Percentiles rank a stretch among this genome's conserved stretches.
Evolutionary conservation across 1,140 invertebrate species (phyloP).

Genomic region (Diorhabda carinulata): DNA sequence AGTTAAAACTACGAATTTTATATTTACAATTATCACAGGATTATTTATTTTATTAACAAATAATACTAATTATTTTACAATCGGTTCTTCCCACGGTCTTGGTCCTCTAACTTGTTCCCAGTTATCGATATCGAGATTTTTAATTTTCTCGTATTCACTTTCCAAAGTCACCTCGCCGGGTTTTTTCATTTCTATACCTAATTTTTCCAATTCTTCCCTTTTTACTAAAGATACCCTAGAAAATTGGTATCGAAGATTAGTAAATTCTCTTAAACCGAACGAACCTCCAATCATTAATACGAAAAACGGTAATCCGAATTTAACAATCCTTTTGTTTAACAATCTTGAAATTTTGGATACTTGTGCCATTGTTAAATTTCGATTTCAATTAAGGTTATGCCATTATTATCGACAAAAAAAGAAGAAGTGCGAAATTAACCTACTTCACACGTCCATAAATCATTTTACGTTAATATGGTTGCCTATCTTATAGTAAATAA

Average conservation of each 20-base stretch:
- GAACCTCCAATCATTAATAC: slow-evolving; percentile 64
- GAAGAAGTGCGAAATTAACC: no score
- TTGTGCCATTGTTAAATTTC: neutral
- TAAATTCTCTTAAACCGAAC: slow-evolving; percentile 66
- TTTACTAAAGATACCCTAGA: slow-evolving; percentile 56
- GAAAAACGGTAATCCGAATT: slow-evolving; percentile 64
- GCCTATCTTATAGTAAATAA: no score
- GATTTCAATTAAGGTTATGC: no score
- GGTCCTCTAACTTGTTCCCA: slow-evolving; percentile 78
- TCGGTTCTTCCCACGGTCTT: slow-evolving; percentile 70
- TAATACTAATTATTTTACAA: neutral
- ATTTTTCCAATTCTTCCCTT: slow-evolving; percentile 59
- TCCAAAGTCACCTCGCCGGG: slow-evolving; percentile 65
- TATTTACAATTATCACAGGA: slow-evolving; percentile 17
- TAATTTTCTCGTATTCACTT: slow-evolving; percentile 66
- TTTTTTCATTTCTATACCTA: slow-evolving; percentile 63
- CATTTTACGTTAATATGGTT: no score
- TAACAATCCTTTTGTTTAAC: slow-evolving; percentile 43
- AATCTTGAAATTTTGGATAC: slow-evolving; percentile 7
- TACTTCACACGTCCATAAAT: no score
- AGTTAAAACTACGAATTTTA: neutral
- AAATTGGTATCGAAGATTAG: slow-evolving; percentile 66
- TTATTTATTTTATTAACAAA: neutral
- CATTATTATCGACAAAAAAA: no score
- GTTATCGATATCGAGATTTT: slow-evolving; percentile 68